Base-by-base conservation (phyloP, 2,888 invertebrate species). In the Anthoptus insignis region DNA sequence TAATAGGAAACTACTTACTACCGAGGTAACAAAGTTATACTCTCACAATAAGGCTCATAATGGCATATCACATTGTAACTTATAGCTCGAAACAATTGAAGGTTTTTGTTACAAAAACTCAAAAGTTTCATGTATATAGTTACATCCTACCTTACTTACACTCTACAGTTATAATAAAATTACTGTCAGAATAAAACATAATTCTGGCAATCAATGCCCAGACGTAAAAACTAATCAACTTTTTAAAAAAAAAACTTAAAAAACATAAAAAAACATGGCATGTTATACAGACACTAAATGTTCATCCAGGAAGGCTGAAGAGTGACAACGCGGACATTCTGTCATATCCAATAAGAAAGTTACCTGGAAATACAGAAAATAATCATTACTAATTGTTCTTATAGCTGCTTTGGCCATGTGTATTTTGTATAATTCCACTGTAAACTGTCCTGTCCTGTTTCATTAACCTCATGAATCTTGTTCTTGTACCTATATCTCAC, bases 291-390 rank as follows among this genome's bases (percentile, higher is more conserved):
- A 76, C 58, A 74, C 79, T 59, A 65, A 68, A 68, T 87, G 86
- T 77, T 93, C 93, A 74, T 92, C 92, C 66, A 93, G 72, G 70
- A 86, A 91, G 16, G 81, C 78, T 21, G 88, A 69, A 11, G 89
- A 89, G 63, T 84, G 88, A 77, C 94, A 94, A 8, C 88, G 83
- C 3, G 94, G 94, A 68, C 94, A 94, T 63, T 91, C 89, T 0
- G 88, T 71, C 63, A 94, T 88, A 64, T 94, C 94, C 69, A 91
- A 75, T 21, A 94, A 76, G 70, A 93, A 94, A 32, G 89, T 88
- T 6, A 93, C 89, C 94, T 94, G 86, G 24, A 86, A 63, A 9
- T 42, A 22, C 32, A 42, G 9, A 45, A 1, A 56, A n/a, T n/a
- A n/a, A n/a, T n/a, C n/a, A n/a, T n/a, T n/a, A n/a, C n/a, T n/a